A percentile compares a stretch with the other conserved stretches of the same genome.
Conservation (phyloP, 2,797 vertebrate species). For the Aratinga solstitialis region DNA sequence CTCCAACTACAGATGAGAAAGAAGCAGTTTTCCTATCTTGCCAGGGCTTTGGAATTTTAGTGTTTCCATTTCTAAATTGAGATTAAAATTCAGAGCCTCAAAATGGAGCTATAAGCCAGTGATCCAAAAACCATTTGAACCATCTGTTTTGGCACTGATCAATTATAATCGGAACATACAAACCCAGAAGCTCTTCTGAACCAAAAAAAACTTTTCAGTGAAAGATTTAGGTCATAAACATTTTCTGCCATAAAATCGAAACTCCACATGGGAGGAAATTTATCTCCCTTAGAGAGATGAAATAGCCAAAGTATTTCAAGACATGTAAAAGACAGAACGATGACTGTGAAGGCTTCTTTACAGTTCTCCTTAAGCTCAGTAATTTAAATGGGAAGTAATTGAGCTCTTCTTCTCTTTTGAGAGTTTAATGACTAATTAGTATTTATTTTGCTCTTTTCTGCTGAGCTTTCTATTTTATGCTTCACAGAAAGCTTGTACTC, state of each 20-base stretch:
- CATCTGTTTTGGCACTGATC: constrained; percentile 6
- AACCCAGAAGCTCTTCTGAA: constrained; percentile 8
- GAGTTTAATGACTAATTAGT: background rate
- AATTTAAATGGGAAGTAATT: background rate
- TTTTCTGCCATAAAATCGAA: background rate
- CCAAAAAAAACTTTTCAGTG: background rate
- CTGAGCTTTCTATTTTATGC: background rate
- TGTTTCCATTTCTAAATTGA: background rate
- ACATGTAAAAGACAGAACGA: background rate
- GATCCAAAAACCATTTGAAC: background rate
- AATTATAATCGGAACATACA: background rate
- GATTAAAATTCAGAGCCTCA: background rate
- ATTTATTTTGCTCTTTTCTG: background rate
- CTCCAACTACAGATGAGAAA: constrained; percentile 2
- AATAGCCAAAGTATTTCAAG: background rate
- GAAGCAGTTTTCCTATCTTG: background rate
- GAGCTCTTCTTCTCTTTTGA: background rate
- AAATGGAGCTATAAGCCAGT: background rate
- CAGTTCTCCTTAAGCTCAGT: background rate
- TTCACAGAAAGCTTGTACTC: background rate
- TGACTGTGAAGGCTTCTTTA: background rate
- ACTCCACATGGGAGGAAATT: background rate
- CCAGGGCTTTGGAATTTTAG: background rate
- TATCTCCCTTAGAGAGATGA: background rate
- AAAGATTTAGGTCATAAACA: background rate